Conservation (phyloP, 2,888 invertebrate species). For the Chymomyza fuscimana region DNA sequence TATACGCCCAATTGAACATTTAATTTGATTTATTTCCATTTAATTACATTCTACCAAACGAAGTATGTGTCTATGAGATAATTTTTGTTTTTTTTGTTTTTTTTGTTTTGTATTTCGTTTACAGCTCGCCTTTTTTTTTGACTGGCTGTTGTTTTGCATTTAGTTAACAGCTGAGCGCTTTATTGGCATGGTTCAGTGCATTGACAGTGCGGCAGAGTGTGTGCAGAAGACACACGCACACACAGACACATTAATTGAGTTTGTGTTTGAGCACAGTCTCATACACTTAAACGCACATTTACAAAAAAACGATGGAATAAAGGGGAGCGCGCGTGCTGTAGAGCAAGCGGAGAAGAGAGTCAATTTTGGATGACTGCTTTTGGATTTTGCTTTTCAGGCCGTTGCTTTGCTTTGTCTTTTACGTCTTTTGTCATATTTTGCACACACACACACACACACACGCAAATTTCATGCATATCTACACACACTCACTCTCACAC, state of each 20-base stretch:
- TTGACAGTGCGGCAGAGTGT: no score
- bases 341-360: neutral
- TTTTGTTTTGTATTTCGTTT: constrained; percentile 2
- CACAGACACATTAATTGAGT: constrained; percentile 8
- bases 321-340: neutral
- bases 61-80: neutral
- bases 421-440: constrained; percentile 41
- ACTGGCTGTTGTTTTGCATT: constrained; percentile 5
- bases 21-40: constrained; percentile 20
- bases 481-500: constrained; percentile 9
- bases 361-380: constrained; percentile 1
- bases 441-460: constrained; percentile 18
- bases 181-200: neutral
- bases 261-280: constrained; percentile 7
- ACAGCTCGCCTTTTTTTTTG: neutral
- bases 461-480: constrained; percentile 5
- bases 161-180: constrained; percentile 1
- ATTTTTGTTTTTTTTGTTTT: constrained; percentile 2
- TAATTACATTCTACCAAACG: neutral
- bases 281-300: no score
- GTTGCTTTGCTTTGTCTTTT: constrained; percentile 3
- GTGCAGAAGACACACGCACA: neutral
- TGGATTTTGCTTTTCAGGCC: neutral
- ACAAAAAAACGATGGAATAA: no score
- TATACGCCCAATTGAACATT: constrained; percentile 19